These are phyloP conservation scores for Cebus imitator DNA, from an alignment of 2,113 vertebrate species.

Conservation along the genomic window DNA sequence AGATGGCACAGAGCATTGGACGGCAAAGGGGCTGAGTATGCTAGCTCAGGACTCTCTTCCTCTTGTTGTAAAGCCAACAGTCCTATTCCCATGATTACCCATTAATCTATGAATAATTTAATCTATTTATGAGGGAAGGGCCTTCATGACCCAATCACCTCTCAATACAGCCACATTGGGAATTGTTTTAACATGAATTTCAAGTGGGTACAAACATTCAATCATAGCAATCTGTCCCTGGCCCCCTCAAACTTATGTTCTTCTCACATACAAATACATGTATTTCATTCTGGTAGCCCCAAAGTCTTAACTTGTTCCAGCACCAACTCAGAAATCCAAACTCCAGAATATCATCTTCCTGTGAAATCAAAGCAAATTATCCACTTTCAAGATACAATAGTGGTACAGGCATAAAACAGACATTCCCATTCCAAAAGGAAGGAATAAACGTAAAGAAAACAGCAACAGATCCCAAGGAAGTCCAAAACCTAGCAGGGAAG, in stretches of 20 bases:
- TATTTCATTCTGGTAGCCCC: neutral
- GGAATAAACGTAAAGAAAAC: neutral
- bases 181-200: neutral
- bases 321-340: neutral
- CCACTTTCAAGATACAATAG: neutral
- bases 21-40: neutral
- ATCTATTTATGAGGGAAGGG: neutral
- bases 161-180: neutral
- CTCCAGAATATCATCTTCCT: neutral
- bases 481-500: neutral
- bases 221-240: neutral
- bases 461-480: neutral
- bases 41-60: neutral
- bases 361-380: neutral
- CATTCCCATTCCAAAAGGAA: neutral
- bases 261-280: neutral
- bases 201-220: neutral
- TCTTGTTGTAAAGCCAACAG: neutral
- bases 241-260: neutral
- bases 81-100: neutral
- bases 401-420: neutral
- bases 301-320: neutral
- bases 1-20: neutral
- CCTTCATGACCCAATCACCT: neutral
- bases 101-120: neutral